Percentiles rank a stretch among this genome's conserved stretches.
These are phyloP conservation scores for Idaea dimidiata DNA, from an alignment of 2,888 invertebrate species.

Conservation along the genomic window DNA sequence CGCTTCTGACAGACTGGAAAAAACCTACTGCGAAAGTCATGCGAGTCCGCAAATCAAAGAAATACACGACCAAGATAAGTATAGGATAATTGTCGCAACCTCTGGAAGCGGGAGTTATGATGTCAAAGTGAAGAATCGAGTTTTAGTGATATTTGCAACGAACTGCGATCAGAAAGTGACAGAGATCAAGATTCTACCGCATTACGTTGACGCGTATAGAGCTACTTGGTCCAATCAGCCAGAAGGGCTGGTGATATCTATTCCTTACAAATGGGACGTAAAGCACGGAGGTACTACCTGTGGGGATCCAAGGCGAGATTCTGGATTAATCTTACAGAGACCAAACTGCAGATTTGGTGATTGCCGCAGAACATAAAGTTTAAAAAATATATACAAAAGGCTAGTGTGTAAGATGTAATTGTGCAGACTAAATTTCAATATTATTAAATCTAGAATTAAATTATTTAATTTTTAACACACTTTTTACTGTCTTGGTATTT, in stretches of 20 bases:
- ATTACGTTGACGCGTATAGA: constrained; percentile 17
- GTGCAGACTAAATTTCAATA: not conserved
- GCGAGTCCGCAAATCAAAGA: constrained; percentile 13
- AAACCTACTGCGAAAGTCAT: constrained; percentile 18
- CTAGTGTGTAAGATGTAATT: not conserved
- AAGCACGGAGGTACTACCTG: not conserved
- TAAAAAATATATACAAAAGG: too few species aligned
- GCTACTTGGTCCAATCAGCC: constrained; percentile 3
- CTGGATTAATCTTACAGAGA: not conserved
- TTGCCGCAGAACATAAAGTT: not conserved
- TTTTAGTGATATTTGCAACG: constrained; percentile 11
- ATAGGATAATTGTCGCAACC: constrained; percentile 14
- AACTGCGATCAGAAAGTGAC: constrained; percentile 14
- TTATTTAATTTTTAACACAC: too few species aligned
- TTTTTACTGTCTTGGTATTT: not conserved
- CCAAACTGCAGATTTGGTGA: not conserved
- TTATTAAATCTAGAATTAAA: too few species aligned
- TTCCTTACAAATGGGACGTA: not conserved
- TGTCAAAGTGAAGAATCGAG: constrained; percentile 18
- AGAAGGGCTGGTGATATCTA: not conserved
- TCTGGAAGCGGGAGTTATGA: constrained; percentile 10
- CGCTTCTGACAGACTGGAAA: constrained; percentile 16
- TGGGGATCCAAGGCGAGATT: not conserved
- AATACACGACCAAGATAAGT: constrained; percentile 8
- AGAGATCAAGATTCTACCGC: constrained; percentile 18